Evolutionary conservation across 1,140 invertebrate species (phyloP).

Genomic region (Drepana arcuata): DNA sequence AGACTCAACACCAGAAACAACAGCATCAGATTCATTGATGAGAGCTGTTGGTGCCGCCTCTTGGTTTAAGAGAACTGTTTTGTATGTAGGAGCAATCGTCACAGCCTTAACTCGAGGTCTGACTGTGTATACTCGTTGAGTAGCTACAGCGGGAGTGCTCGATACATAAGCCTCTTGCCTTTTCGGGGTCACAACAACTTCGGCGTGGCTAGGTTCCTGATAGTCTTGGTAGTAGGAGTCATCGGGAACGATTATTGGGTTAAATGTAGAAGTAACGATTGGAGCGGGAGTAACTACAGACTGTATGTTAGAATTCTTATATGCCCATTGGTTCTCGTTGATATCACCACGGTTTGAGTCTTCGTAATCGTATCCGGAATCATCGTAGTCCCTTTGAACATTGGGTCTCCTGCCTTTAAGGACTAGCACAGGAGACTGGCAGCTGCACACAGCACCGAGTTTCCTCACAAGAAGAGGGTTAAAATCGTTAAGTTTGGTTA

Average conservation of each 20-base stretch:
- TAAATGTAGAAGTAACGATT: constrained; percentile 54
- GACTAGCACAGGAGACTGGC: constrained; percentile 76
- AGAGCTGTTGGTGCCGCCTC: constrained; percentile 24
- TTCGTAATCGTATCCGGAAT: constrained; percentile 43
- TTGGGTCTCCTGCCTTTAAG: constrained; percentile 61
- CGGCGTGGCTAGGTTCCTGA: constrained; percentile 37
- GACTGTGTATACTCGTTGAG: constrained; percentile 37
- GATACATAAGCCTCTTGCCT: constrained; percentile 34
- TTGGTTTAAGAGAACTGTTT: constrained; percentile 54
- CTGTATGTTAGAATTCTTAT: constrained; percentile 24
- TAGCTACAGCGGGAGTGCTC: constrained; percentile 30
- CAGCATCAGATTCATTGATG: constrained; percentile 17
- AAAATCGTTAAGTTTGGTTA: constrained; percentile 78
- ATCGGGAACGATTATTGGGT: constrained; percentile 68
- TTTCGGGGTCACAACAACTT: constrained; percentile 30
- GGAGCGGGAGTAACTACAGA: constrained; percentile 32
- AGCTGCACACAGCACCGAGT: constrained; percentile 81
- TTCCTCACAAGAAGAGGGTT: constrained; percentile 80
- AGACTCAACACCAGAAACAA: constrained; percentile 30
- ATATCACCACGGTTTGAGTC: constrained; percentile 46
- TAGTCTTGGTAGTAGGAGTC: constrained; percentile 62
- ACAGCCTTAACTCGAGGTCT: constrained; percentile 50
- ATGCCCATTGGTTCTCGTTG: constrained; percentile 27
- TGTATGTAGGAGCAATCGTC: constrained; percentile 61
- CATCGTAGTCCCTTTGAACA: constrained; percentile 29